These are phyloP conservation scores for Hofmannophila pseudospretella DNA, from an alignment of 2,888 invertebrate species.

Conservation along the genomic window DNA sequence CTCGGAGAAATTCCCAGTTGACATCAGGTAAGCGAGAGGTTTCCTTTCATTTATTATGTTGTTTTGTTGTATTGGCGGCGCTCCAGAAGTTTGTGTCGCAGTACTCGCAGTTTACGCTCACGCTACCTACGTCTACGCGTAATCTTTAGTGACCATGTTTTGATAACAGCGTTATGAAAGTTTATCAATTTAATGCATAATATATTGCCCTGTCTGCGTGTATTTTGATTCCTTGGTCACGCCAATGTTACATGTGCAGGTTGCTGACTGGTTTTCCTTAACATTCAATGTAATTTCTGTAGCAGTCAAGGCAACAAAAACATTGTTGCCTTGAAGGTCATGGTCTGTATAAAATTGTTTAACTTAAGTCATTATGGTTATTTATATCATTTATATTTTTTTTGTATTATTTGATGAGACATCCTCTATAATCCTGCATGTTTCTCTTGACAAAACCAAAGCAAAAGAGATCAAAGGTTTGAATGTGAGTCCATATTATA, in stretches of 20 bases:
- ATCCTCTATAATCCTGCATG: too few relatives aligned
- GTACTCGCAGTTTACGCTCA: slow-evolving; percentile 26
- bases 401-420: too few relatives aligned
- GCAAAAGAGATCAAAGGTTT: too few relatives aligned
- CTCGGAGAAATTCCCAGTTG: slow-evolving; percentile 65
- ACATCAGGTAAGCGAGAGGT: slow-evolving; percentile 58
- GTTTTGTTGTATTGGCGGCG: slow-evolving; percentile 50
- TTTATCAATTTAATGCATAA: not conserved
- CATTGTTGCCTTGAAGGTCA: slow-evolving; percentile 21
- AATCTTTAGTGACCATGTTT: not conserved
- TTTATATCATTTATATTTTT: not conserved
- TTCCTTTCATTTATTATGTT: slow-evolving; percentile 31
- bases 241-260: not conserved
- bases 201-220: not conserved
- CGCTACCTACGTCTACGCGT: slow-evolving; percentile 27
- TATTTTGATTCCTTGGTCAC: not conserved
- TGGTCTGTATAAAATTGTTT: slow-evolving; percentile 24
- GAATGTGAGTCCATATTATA: too few relatives aligned
- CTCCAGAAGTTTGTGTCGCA: slow-evolving; percentile 56
- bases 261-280: not conserved
- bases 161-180: slow-evolving; percentile 3
- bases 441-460: too few relatives aligned
- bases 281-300: not conserved
- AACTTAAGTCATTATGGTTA: slow-evolving; percentile 4
- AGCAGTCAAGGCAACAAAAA: not conserved